Evolutionary conservation across 2,797 vertebrate species (phyloP).

Genomic region (Helarctos malayanus): DNA sequence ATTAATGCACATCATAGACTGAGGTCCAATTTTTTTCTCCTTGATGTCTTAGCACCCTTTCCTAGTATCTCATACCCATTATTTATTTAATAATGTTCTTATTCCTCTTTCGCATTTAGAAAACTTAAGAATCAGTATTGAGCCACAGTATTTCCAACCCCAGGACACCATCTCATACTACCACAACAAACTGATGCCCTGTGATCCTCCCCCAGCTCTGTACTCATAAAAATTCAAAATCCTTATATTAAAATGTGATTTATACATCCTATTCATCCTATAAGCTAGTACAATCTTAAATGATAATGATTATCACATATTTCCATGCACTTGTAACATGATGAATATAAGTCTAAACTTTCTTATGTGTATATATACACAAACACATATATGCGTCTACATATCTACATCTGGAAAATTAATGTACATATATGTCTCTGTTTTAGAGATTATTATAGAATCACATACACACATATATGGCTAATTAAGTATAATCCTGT

Average conservation of each 20-base stretch:
- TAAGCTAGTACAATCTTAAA: neutral
- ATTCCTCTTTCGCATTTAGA: neutral
- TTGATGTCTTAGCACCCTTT: neutral
- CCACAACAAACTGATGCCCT: neutral
- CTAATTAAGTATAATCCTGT: neutral
- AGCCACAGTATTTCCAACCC: neutral
- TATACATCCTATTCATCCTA: neutral
- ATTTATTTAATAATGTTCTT: neutral
- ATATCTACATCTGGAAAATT: neutral
- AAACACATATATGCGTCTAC: neutral
- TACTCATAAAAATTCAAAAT: neutral
- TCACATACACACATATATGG: neutral
- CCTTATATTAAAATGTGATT: neutral
- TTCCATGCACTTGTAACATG: neutral
- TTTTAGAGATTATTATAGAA: neutral
- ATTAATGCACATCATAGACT: neutral
- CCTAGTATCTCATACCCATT: neutral
- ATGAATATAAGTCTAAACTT: neutral
- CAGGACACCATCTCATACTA: neutral
- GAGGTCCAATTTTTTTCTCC: neutral
- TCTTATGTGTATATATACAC: neutral
- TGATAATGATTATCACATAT: neutral
- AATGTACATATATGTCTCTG: neutral
- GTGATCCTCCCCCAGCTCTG: neutral
- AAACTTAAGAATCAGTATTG: neutral